Conservation (phyloP, 2,888 invertebrate genomes). For the Griposia aprilina region DNA sequence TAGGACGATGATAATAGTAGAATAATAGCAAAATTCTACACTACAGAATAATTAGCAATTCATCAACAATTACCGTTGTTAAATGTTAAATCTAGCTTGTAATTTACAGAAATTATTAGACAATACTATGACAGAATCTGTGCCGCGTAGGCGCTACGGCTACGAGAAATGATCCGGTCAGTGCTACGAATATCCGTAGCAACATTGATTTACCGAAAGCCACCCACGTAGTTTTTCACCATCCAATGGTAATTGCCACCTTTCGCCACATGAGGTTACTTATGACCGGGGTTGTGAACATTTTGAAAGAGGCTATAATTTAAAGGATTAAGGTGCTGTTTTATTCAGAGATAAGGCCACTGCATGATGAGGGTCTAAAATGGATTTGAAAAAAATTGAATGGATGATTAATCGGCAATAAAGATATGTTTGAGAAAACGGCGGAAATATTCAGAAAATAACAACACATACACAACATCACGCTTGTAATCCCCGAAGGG, state of each 20-base stretch:
- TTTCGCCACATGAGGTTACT: conserved; percentile 14
- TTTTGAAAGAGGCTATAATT: conserved; percentile 8
- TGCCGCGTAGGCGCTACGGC: conserved; percentile 41
- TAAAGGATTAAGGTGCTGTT: neutral
- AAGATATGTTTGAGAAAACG: no score
- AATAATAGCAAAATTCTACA: no score
- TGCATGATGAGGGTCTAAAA: neutral
- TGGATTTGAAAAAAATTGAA: no score
- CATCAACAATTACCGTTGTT: neutral
- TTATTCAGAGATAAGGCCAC: neutral
- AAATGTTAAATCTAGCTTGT: neutral
- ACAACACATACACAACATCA: no score
- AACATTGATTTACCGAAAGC: conserved; percentile 52
- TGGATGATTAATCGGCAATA: no score
- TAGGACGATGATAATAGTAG: no score
- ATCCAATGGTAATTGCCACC: conserved; percentile 32
- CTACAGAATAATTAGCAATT: neutral
- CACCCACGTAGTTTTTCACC: conserved; percentile 26
- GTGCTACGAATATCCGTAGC: conserved; percentile 51
- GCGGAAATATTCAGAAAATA: no score
- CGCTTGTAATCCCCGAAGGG: no score
- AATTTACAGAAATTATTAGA: neutral
- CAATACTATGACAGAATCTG: neutral
- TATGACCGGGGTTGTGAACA: conserved; percentile 16
- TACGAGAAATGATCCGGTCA: conserved; percentile 28